Conservation (phyloP, 2,888 invertebrate species). For the Erynnis tages region DNA sequence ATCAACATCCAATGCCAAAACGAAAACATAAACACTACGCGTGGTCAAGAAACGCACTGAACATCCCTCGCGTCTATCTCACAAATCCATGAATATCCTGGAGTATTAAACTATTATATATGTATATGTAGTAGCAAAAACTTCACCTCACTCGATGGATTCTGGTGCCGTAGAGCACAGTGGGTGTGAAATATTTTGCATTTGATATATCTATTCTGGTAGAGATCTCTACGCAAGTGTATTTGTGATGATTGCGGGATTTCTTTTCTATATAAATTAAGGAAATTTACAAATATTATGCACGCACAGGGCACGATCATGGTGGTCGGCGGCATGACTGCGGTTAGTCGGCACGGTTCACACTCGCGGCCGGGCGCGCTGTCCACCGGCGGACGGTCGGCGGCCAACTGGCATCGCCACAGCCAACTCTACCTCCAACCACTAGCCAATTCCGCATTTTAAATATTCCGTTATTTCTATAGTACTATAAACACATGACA, state of each 20-base stretch:
- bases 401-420: slow-evolving; percentile 65
- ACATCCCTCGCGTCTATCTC: slow-evolving; percentile 45
- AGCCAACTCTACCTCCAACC: slow-evolving; percentile 58
- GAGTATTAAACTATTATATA: slow-evolving; percentile 37
- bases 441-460: slow-evolving; percentile 78
- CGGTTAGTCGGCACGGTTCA: slow-evolving; percentile 37
- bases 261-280: slow-evolving; percentile 27
- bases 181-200: slow-evolving; percentile 33
- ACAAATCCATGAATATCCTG: slow-evolving; percentile 32
- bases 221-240: background rate
- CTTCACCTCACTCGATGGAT: slow-evolving; percentile 36
- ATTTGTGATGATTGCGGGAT: background rate
- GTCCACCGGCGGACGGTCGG: slow-evolving; percentile 70
- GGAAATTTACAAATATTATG: slow-evolving; percentile 43
- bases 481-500: slow-evolving; percentile 45
- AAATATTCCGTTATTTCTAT: slow-evolving; percentile 73
- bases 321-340: slow-evolving; percentile 77
- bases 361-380: slow-evolving; percentile 57
- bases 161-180: slow-evolving; percentile 44
- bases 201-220: background rate
- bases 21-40: slow-evolving; percentile 70
- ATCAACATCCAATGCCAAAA: slow-evolving; percentile 70
- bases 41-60: slow-evolving; percentile 62
- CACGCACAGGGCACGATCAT: slow-evolving; percentile 79
- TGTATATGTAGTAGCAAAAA: slow-evolving; percentile 36